These are phyloP conservation scores for Cyaniris semiargus DNA, from an alignment of 2,888 invertebrate species.

Conservation along the genomic window DNA sequence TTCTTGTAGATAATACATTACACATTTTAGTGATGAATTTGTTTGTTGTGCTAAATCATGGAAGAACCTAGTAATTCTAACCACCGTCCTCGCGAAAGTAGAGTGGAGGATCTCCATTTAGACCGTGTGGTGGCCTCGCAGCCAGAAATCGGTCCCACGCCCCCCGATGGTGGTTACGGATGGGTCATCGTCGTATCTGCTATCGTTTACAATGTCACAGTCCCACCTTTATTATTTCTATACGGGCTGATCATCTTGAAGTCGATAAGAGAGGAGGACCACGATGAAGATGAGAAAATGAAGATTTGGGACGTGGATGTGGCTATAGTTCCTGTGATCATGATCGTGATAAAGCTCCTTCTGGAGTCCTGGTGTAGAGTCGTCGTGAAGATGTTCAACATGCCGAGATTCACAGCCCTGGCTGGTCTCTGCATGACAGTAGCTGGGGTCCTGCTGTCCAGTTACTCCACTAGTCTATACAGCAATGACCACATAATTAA, in stretches of 20 bases:
- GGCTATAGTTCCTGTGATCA: slow-evolving; percentile 81
- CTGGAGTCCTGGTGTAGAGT: slow-evolving; percentile 82
- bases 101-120: slow-evolving; percentile 68
- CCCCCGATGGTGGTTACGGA: slow-evolving; percentile 84
- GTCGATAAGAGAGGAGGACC: slow-evolving; percentile 70
- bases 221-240: slow-evolving; percentile 77
- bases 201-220: slow-evolving; percentile 81
- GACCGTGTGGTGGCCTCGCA: slow-evolving; percentile 83
- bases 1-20: slow-evolving; percentile 61
- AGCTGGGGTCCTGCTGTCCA: slow-evolving; percentile 78
- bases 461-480: slow-evolving; percentile 69
- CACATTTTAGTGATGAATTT: slow-evolving; percentile 63
- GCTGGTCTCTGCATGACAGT: slow-evolving; percentile 80
- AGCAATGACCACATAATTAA: slow-evolving; percentile 72
- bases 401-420: slow-evolving; percentile 80
- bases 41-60: slow-evolving; percentile 53
- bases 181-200: slow-evolving; percentile 83
- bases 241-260: slow-evolving; percentile 80
- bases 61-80: slow-evolving; percentile 52
- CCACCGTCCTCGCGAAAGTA: slow-evolving; percentile 47
- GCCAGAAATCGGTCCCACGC: slow-evolving; percentile 83
- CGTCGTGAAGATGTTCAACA: slow-evolving; percentile 78
- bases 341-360: slow-evolving; percentile 79
- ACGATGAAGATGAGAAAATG: slow-evolving; percentile 60
- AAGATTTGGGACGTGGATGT: slow-evolving; percentile 81